Evolutionary conservation across 2,888 invertebrate genomes (phyloP).

Genomic region (Cephus nigrinus): DNA sequence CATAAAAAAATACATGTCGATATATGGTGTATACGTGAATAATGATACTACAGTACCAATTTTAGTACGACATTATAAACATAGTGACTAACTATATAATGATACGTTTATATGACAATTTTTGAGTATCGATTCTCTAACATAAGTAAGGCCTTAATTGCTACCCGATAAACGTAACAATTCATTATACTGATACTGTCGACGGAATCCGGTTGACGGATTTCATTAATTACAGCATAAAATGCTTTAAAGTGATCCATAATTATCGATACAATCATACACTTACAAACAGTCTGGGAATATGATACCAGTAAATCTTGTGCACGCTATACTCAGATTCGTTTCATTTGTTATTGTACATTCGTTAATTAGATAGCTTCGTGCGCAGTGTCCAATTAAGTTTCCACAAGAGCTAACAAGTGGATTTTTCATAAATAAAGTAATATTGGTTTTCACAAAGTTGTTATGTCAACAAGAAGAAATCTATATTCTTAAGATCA

Average conservation of each 20-base stretch:
- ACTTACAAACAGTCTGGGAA: neutral
- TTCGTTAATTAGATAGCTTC: constrained; percentile 7
- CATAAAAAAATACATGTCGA: constrained; percentile 64
- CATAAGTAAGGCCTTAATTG: neutral
- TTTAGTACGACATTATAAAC: neutral
- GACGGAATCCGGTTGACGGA: neutral
- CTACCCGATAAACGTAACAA: neutral
- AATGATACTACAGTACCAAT: neutral
- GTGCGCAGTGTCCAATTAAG: neutral
- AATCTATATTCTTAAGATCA: neutral
- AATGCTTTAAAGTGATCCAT: neutral
- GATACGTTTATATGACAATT: neutral
- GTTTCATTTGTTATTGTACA: constrained; percentile 6
- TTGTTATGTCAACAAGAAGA: neutral
- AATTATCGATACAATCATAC: neutral
- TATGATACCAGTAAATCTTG: neutral
- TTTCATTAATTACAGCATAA: neutral
- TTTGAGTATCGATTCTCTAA: neutral
- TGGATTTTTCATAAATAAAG: neutral
- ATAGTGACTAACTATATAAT: neutral
- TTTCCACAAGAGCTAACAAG: neutral
- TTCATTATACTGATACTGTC: neutral
- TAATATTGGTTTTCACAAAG: neutral
- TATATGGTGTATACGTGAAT: constrained; percentile 42
- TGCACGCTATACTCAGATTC: neutral